Conservation (phyloP, 2,888 invertebrate species). For the Lochmaea capreae region DNA sequence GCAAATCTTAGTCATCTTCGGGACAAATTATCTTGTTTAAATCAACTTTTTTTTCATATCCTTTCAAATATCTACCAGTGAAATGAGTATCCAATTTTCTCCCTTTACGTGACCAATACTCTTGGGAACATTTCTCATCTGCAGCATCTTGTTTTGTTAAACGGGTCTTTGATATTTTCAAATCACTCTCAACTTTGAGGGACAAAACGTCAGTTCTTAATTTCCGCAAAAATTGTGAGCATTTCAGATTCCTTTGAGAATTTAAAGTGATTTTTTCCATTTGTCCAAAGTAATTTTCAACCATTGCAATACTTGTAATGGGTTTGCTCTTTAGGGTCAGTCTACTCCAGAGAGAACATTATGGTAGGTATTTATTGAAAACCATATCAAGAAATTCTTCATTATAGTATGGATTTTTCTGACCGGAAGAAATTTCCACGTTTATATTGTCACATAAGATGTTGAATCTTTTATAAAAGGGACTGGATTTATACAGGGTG, state of each 20-base stretch:
- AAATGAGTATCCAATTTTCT: slow-evolving; percentile 1
- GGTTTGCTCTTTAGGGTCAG: slow-evolving; percentile 11
- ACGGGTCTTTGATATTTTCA: not conserved
- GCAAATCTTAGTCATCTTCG: slow-evolving; percentile 13
- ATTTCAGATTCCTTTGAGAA: slow-evolving; percentile 4
- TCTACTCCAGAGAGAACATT: slow-evolving; percentile 30
- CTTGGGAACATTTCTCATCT: not conserved
- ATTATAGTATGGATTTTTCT: not conserved
- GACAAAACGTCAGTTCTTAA: not conserved
- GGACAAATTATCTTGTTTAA: not conserved
- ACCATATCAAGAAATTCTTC: not conserved
- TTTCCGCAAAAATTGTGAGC: slow-evolving; percentile 15
- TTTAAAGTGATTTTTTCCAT: not conserved
- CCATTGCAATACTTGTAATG: slow-evolving; percentile 20
- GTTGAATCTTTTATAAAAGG: too few relatives aligned
- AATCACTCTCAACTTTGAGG: not conserved
- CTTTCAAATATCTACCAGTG: not conserved
- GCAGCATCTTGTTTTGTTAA: not conserved
- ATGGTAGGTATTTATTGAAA: slow-evolving; percentile 34
- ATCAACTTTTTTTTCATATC: not conserved
- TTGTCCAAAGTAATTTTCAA: slow-evolving; percentile 34
- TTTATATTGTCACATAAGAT: too few relatives aligned
- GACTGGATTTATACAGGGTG: too few relatives aligned
- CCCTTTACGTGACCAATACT: not conserved
- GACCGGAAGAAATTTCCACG: too few relatives aligned